Evolutionary conservation across 2,113 vertebrate species (phyloP).

Genomic region (Notechis scutatus): DNA sequence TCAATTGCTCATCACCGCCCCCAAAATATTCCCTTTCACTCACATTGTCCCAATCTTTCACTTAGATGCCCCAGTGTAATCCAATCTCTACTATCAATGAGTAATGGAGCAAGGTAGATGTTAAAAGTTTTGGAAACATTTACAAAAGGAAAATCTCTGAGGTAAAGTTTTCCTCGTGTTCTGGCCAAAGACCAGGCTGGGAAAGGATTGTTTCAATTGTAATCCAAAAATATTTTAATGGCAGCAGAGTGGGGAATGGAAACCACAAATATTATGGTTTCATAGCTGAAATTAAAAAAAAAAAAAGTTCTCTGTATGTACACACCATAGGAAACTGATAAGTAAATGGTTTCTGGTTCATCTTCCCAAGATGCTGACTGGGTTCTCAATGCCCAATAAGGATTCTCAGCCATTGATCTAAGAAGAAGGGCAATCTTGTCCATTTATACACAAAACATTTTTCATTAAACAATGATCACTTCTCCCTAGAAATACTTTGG

Average conservation of each 20-base stretch:
- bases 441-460: background rate
- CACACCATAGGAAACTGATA: background rate
- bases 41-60: background rate
- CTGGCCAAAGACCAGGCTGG: background rate
- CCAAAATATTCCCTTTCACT: background rate
- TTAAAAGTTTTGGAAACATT: background rate
- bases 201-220: background rate
- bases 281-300: background rate
- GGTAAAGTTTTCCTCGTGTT: background rate
- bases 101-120: too few relatives aligned
- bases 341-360: background rate
- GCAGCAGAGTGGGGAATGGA: background rate
- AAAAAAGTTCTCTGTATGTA: background rate
- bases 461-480: background rate
- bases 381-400: background rate
- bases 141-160: background rate
- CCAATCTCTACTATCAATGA: background rate
- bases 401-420: too few relatives aligned
- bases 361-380: background rate
- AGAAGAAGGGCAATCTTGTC: background rate
- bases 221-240: background rate
- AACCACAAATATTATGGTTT: background rate
- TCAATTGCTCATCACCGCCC: background rate
- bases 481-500: background rate
- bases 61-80: background rate